Percentiles rank a stretch among this genome's conserved stretches.
Conservation (phyloP, 2,888 invertebrate species). For the Blera fallax region DNA sequence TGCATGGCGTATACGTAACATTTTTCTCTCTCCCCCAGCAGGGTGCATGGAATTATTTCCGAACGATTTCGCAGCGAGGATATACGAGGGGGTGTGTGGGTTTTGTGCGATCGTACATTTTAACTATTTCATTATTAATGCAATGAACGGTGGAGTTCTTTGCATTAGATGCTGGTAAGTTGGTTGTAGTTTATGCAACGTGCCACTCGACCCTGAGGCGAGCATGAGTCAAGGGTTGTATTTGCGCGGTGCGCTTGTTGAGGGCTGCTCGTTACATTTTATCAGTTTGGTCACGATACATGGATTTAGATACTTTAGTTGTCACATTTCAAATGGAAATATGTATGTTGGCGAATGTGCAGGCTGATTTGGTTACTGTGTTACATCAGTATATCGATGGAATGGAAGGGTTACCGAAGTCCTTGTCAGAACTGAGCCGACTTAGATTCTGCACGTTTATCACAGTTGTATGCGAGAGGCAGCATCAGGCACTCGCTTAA, state of each 20-base stretch:
- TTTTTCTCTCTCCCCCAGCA: slow-evolving; percentile 1
- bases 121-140: slow-evolving; percentile 49
- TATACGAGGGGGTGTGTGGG: not conserved
- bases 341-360: not conserved
- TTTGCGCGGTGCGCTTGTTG: not conserved
- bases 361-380: not conserved
- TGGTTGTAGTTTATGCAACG: slow-evolving; percentile 5
- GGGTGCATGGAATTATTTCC: slow-evolving; percentile 39
- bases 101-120: slow-evolving; percentile 11
- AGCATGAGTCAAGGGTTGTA: slow-evolving; percentile 20
- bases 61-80: slow-evolving; percentile 28
- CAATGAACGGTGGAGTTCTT: slow-evolving; percentile 12
- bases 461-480: no score
- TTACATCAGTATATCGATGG: not conserved
- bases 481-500: no score
- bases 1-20: slow-evolving; percentile 51
- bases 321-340: slow-evolving; percentile 4
- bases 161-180: slow-evolving; percentile 7
- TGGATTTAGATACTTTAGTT: not conserved
- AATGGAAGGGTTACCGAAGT: no score
- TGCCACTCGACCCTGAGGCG: slow-evolving; percentile 19
- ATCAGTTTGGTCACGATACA: slow-evolving; percentile 29
- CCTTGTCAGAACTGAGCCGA: no score
- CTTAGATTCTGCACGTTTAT: no score
- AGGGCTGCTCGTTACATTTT: slow-evolving; percentile 3